Evolutionary conservation across 2,113 vertebrate genomes (phyloP).

Genomic region (Entelurus aequoreus): DNA sequence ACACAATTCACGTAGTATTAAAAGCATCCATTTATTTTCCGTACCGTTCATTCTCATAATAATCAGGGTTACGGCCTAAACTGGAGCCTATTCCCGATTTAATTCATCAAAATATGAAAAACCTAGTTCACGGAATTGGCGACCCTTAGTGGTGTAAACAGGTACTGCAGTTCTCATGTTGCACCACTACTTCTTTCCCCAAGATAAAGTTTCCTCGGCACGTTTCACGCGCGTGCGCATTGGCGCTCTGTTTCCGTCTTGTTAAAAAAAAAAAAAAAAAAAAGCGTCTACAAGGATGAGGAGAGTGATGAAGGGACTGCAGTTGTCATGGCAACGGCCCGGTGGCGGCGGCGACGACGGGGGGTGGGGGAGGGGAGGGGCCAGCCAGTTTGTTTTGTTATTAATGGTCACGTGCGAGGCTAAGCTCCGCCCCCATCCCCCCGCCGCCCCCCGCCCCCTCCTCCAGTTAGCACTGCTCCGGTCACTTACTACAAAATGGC

Average conservation of each 20-base stretch:
- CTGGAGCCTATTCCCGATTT: not conserved
- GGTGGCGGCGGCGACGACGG: slow-evolving; percentile 41
- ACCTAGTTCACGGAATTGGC: slow-evolving; percentile 7
- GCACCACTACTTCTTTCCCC: not conserved
- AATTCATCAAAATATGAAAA: not conserved
- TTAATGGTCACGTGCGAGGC: slow-evolving; percentile 67
- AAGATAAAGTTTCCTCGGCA: not conserved
- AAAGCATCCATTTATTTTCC: too few species aligned
- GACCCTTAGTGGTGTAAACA: slow-evolving; percentile 56
- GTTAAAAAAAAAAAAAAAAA: not conserved
- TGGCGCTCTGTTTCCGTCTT: not conserved
- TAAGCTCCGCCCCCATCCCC: slow-evolving; percentile 68
- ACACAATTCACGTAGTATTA: too few species aligned
- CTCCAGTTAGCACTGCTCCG: slow-evolving; percentile 80
- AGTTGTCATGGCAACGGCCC: slow-evolving; percentile 68
- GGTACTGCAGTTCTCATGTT: not conserved
- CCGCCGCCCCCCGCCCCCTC: slow-evolving; percentile 72
- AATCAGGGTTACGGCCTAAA: too few species aligned
- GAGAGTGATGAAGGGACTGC: slow-evolving; percentile 40
- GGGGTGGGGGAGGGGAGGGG: slow-evolving; percentile 29
- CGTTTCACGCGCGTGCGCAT: slow-evolving; percentile 1
- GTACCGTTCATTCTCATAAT: too few species aligned
- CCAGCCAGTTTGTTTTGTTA: slow-evolving; percentile 67
- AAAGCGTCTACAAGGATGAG: slow-evolving; percentile 6
- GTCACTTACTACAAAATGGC: slow-evolving; percentile 94